phyloP scores from a whole-genome alignment of 2,113 vertebrate genomes.

The Romanogobio albipinnatus region DNA sequence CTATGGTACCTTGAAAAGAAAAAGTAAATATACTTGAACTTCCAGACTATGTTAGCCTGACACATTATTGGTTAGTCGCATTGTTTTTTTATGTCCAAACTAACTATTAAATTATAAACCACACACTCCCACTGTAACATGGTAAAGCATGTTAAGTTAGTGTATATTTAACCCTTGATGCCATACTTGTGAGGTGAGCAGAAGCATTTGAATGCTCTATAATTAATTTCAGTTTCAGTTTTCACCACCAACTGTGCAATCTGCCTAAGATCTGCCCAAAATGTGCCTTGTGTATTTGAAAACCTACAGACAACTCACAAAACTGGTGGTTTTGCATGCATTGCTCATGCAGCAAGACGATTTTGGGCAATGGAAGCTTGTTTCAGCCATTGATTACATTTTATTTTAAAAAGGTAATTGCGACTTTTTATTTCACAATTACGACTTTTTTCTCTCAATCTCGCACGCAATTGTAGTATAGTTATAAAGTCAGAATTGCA shows the following conservation, averaged over 20 bases:
- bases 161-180: too few species aligned
- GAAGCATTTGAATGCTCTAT: not conserved
- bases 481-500: too few species aligned
- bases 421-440: too few species aligned
- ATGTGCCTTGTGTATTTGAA: constrained; percentile 3
- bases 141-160: not conserved
- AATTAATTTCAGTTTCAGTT: not conserved
- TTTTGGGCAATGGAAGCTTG: not conserved
- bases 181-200: not conserved
- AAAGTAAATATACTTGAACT: not conserved
- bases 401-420: too few species aligned
- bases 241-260: not conserved
- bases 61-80: not conserved
- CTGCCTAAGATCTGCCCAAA: not conserved
- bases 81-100: not conserved
- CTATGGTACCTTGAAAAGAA: constrained; percentile 13
- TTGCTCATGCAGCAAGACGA: not conserved
- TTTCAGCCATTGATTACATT: too few species aligned
- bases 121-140: too few species aligned
- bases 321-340: not conserved
- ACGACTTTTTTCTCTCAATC: too few species aligned
- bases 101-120: not conserved
- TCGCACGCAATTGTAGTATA: too few species aligned
- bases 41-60: constrained; percentile 1
- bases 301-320: not conserved